These are phyloP conservation scores for Macrophya annulata DNA, from an alignment of 2,888 invertebrate species.

Conservation along the genomic window DNA sequence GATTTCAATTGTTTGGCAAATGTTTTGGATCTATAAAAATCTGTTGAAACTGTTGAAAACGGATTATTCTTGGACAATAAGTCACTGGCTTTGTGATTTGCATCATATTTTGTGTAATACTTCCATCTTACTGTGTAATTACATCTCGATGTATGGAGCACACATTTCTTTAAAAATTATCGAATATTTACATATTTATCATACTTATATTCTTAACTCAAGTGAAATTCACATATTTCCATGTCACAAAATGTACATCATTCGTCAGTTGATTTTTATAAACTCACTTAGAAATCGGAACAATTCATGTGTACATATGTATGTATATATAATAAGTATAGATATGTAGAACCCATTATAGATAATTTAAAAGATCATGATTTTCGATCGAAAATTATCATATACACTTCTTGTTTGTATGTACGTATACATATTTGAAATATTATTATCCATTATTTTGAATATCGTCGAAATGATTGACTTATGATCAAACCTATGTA, in stretches of 20 bases:
- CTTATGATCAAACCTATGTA: slow-evolving; percentile 11
- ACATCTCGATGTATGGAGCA: background rate
- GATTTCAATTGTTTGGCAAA: background rate
- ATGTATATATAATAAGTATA: background rate
- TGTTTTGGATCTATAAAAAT: background rate
- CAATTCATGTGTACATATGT: too few species aligned
- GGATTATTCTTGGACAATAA: background rate
- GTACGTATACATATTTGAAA: background rate
- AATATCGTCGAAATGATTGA: background rate
- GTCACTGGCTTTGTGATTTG: background rate
- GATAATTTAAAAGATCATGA: background rate
- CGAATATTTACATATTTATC: background rate
- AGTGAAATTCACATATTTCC: background rate
- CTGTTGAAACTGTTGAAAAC: background rate
- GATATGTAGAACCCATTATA: background rate
- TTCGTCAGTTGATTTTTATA: background rate
- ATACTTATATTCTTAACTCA: background rate
- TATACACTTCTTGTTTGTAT: background rate
- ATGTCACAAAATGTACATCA: slow-evolving; percentile 4
- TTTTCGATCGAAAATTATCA: background rate
- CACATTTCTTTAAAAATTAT: slow-evolving; percentile 25
- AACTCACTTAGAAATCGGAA: background rate
- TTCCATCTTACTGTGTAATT: background rate
- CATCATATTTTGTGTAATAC: background rate
- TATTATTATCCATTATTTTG: background rate